Evolutionary conservation across 2,888 invertebrate genomes (phyloP).

Genomic region (Melitaea athalia): DNA sequence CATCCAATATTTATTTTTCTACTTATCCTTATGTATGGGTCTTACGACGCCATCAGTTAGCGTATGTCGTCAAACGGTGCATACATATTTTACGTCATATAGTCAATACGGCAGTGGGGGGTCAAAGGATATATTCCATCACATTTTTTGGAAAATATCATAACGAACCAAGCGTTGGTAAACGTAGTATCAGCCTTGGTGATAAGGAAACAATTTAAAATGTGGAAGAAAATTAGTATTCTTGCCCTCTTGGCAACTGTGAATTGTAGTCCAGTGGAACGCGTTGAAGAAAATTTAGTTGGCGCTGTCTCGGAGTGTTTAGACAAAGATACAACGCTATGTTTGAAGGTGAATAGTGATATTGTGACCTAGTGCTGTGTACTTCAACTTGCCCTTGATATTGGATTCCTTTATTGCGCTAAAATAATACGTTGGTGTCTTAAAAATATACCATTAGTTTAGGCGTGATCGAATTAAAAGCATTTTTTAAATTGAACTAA

Average conservation of each 20-base stretch:
- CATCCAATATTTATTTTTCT: constrained; percentile 80
- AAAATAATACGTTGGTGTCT: not conserved
- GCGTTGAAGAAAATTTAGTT: constrained; percentile 70
- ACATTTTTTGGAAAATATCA: constrained; percentile 76
- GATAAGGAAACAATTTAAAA: constrained; percentile 49
- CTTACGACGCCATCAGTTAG: constrained; percentile 66
- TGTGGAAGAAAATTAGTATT: constrained; percentile 67
- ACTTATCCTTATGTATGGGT: constrained; percentile 72
- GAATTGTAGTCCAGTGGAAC: constrained; percentile 67
- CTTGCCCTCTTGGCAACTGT: constrained; percentile 69
- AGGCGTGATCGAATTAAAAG: not conserved
- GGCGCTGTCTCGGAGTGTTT: constrained; percentile 81
- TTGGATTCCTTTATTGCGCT: not conserved
- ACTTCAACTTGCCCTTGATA: not conserved
- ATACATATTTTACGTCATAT: constrained; percentile 69
- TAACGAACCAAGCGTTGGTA: constrained; percentile 68
- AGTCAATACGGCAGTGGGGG: constrained; percentile 66
- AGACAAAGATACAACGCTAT: constrained; percentile 81
- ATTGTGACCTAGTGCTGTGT: constrained; percentile 47
- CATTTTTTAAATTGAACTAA: too few relatives aligned
- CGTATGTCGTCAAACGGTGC: constrained; percentile 63
- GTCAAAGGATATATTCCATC: constrained; percentile 76
- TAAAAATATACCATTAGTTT: not conserved
- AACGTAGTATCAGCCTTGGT: constrained; percentile 54
- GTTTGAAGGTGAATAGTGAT: constrained; percentile 83